Evolutionary conservation across 2,797 vertebrate species (phyloP).

Genomic region (Sebastes hubbsi): DNA sequence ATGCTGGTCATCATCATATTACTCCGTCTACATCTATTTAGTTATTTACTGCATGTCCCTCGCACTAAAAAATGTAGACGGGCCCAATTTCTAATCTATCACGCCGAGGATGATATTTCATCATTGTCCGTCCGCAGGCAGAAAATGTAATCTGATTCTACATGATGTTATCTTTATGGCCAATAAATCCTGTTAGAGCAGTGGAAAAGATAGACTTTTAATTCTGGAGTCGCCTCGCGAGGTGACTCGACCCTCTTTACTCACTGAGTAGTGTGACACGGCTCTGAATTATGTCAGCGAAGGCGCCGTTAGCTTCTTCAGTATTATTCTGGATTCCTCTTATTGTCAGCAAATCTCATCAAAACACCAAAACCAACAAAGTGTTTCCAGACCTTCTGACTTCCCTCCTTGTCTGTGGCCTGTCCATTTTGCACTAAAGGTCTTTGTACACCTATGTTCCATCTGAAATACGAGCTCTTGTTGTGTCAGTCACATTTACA

Average conservation of each 20-base stretch:
- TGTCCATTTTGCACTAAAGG: too few relatives aligned
- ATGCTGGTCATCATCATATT: conserved; percentile 27
- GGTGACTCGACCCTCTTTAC: conserved; percentile 40
- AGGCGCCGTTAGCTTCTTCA: background rate
- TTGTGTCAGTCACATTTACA: too few relatives aligned
- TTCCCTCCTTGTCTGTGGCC: too few relatives aligned
- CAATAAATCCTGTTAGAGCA: conserved; percentile 52
- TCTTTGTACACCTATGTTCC: too few relatives aligned
- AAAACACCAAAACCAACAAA: background rate
- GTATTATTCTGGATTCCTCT: background rate
- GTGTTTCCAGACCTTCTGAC: background rate
- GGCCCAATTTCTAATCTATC: conserved; percentile 37
- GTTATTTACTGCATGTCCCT: conserved; percentile 25
- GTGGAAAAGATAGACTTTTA: conserved; percentile 59
- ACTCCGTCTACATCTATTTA: conserved; percentile 16
- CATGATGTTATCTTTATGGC: conserved; percentile 49
- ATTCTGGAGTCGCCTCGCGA: conserved; percentile 53
- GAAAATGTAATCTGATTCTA: conserved; percentile 57
- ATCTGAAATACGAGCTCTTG: too few relatives aligned
- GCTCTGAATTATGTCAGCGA: conserved; percentile 6
- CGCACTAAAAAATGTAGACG: conserved; percentile 1
- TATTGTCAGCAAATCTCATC: background rate
- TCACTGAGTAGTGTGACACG: conserved; percentile 17
- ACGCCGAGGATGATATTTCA: conserved; percentile 44
- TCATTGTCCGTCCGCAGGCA: conserved; percentile 44